Conservation (phyloP, 2,888 invertebrate genomes). For the Athripsodes cinereus region DNA sequence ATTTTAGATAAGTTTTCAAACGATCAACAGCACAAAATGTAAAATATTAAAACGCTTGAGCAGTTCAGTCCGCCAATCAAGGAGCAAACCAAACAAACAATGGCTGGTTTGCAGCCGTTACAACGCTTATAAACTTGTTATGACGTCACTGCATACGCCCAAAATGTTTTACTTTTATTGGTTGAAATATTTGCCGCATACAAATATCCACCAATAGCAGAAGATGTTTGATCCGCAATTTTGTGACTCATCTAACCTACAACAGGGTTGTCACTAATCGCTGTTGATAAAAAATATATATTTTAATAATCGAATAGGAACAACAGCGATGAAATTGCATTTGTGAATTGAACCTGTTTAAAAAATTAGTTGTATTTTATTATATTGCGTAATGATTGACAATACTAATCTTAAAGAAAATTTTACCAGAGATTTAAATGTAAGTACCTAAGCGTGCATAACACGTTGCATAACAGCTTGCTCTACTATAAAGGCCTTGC, state of each 20-base stretch:
- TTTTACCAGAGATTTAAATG: no score
- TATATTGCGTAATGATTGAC: no score
- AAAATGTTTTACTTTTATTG: constrained; percentile 42
- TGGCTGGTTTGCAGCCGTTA: constrained; percentile 43
- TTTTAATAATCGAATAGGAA: no score
- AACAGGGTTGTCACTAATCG: neutral
- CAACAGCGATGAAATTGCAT: no score
- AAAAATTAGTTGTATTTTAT: no score
- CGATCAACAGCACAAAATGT: constrained; percentile 41
- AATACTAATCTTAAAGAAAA: no score
- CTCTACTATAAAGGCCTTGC: no score
- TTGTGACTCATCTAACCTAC: neutral
- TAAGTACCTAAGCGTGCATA: no score
- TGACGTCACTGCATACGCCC: constrained; percentile 50
- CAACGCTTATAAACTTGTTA: constrained; percentile 51
- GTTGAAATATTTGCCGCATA: constrained; percentile 30
- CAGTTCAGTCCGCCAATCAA: constrained; percentile 46
- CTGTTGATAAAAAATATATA: no score
- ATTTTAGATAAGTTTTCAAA: constrained; percentile 47
- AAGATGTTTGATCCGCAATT: constrained; percentile 9
- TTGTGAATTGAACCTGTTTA: no score
- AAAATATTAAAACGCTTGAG: constrained; percentile 36
- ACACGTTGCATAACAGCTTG: no score
- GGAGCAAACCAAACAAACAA: constrained; percentile 64
- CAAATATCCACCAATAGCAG: constrained; percentile 6